phyloP scores from a whole-genome alignment of 2,797 vertebrate species.

The Anguilla pacifica region DNA sequence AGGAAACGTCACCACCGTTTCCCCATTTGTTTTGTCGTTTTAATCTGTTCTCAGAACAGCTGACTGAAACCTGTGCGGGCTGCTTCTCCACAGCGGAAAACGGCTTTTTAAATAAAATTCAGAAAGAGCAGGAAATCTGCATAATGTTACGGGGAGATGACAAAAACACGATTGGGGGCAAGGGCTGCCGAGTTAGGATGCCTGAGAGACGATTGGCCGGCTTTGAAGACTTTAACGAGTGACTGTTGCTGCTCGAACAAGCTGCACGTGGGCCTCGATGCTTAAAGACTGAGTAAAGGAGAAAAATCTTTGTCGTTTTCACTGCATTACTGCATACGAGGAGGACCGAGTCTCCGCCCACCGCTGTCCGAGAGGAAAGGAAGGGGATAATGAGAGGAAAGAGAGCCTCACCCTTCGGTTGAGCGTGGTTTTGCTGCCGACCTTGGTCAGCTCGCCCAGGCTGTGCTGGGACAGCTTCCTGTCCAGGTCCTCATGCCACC shows the following conservation, averaged over 20 bases:
- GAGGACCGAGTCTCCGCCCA: not conserved
- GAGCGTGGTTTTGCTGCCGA: conserved; percentile 90
- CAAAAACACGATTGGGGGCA: conserved; percentile 13
- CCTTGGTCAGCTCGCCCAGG: conserved; percentile 87
- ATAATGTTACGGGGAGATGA: not conserved
- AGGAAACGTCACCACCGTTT: not conserved
- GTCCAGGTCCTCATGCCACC: conserved; percentile 88
- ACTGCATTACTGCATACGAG: not conserved
- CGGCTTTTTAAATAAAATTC: conserved; percentile 16
- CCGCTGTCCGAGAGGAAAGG: not conserved
- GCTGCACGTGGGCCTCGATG: conserved; percentile 4
- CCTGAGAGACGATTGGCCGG: not conserved
- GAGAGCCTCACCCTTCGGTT: conserved; percentile 83
- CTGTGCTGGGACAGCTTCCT: conserved; percentile 93
- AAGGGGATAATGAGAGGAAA: not conserved
- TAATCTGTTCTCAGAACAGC: not conserved
- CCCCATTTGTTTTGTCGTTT: not conserved
- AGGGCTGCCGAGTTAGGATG: not conserved
- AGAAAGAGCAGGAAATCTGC: conserved; percentile 14
- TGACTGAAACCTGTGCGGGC: not conserved
- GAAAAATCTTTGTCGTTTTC: not conserved
- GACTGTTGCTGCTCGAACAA: conserved; percentile 3
- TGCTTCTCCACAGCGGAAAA: not conserved
- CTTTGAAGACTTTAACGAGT: conserved; percentile 28
- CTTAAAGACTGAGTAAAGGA: conserved; percentile 18